Evolutionary conservation across 2,113 vertebrate genomes (phyloP).

Genomic region (Copsychus sechellarum): DNA sequence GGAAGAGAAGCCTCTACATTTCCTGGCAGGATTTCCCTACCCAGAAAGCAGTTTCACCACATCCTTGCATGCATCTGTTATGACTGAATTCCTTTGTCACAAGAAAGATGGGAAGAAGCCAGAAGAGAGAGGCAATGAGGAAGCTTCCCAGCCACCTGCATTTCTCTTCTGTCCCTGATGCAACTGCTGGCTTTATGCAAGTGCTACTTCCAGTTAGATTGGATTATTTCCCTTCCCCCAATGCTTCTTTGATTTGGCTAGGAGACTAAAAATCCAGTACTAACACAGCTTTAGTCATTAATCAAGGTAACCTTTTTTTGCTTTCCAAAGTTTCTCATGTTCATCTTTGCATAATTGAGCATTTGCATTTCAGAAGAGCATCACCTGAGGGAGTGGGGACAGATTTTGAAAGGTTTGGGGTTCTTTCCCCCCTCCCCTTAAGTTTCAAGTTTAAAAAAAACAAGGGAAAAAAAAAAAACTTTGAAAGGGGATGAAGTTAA

Average conservation of each 20-base stretch:
- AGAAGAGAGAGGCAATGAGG: background rate
- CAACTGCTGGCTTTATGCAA: background rate
- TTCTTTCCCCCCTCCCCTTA: fast-evolving
- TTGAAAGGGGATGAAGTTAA: constrained; percentile 43
- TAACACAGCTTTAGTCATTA: constrained; percentile 54
- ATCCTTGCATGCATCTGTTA: fast-evolving
- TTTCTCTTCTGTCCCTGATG: background rate
- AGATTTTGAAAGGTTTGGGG: constrained; percentile 1
- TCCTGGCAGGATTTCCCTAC: background rate
- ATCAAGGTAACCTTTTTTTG: constrained; percentile 46
- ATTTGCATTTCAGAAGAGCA: constrained; percentile 47
- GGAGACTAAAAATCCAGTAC: constrained; percentile 11
- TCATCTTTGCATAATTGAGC: constrained; percentile 59
- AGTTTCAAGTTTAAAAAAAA: constrained; percentile 5
- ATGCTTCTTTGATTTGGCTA: background rate
- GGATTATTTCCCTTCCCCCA: constrained; percentile 11
- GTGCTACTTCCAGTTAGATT: constrained; percentile 1
- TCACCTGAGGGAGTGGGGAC: constrained; percentile 37
- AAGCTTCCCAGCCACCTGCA: background rate
- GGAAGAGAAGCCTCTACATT: background rate
- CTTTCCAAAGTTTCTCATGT: constrained; percentile 56
- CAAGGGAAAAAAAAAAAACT: no score
- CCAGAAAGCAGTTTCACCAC: background rate
- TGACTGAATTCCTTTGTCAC: background rate
- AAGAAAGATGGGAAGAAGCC: background rate